Conservation (phyloP, 1,140 invertebrate genomes). For the Rhysida immarginata region DNA sequence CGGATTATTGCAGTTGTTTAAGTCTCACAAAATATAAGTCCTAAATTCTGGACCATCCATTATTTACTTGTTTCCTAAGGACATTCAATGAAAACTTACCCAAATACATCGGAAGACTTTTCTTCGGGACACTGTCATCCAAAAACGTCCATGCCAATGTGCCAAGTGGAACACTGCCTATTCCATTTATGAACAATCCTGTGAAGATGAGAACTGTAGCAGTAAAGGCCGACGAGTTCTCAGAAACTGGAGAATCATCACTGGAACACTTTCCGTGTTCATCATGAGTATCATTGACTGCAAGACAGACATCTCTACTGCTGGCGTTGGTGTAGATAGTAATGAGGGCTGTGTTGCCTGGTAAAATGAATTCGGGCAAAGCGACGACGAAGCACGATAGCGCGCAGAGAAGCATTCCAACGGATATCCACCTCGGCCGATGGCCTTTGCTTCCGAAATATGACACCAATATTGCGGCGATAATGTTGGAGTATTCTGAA, state of each 20-base stretch:
- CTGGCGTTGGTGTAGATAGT: slow-evolving; percentile 14
- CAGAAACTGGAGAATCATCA: background rate
- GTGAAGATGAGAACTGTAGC: background rate
- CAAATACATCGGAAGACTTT: background rate
- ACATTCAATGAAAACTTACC: no score
- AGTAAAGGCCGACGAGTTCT: no score
- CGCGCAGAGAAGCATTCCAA: slow-evolving; percentile 39
- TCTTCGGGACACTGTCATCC: slow-evolving; percentile 7
- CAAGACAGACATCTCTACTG: background rate
- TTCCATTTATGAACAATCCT: slow-evolving; percentile 1
- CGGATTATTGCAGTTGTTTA: no score
- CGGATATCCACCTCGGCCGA: slow-evolving; percentile 45
- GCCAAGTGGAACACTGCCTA: background rate
- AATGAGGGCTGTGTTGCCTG: slow-evolving; percentile 44
- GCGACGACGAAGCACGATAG: slow-evolving; percentile 50
- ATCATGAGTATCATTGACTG: background rate
- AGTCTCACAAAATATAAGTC: no score
- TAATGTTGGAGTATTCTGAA: slow-evolving; percentile 51
- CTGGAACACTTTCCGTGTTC: background rate
- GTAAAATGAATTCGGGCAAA: slow-evolving; percentile 46
- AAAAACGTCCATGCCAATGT: background rate
- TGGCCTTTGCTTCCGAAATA: slow-evolving; percentile 42
- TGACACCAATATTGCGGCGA: slow-evolving; percentile 39
- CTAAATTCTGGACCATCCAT: no score
- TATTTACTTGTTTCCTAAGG: no score